Evolutionary conservation across 2,113 vertebrate genomes (phyloP), one percentile per base, ranked within the genome.

Genomic region (Polypterus senegalus): DNA sequence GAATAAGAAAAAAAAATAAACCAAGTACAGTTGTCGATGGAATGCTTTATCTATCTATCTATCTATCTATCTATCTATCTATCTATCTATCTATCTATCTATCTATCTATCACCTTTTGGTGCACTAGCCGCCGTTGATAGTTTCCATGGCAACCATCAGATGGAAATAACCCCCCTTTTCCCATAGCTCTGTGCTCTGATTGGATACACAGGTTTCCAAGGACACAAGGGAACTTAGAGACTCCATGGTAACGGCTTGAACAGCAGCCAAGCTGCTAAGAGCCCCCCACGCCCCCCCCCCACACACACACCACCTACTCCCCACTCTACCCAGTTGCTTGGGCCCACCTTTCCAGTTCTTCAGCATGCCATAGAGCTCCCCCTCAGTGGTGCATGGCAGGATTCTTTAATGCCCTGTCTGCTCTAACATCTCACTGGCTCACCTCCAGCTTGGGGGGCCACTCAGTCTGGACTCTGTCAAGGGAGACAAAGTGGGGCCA

Each of bases 121-220:
- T 62, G 66, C 68, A 71, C 70, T 64, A 66, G 10, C 76, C 69
- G 64, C 71, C 57, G 63, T 7, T 47, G n/a, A n/a, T n/a, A n/a
- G 76, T 82, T 79, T 66, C 83, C 65, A 81, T 81, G 77, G 74
- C 78, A 73, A 83, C 83, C 58, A 61, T 51, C 59, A 60, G 71
- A 67, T 75, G 69, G 74, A 81, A 80, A 84, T 77, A 75, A 76
- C 66, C 54, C 54, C 54, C 54, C 54, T 55, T 9, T 55, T 27
- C 43, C 59, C 10, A 11, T 43, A 11, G 43, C 59, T 6, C 51
- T 70, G 69, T 64, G 67, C 74, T 67, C 54, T 86, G 83, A 84
- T 79, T 86, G 83, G 83, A 81, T 84, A 81, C 80, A 77, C 79
- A 77, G 69, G 79, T 88, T 85, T 83, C 85, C 83, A 85, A 85